Evolutionary conservation across 2,888 invertebrate species (phyloP), one percentile per base, ranked within the genome.

Genomic region (Boloria selene): DNA sequence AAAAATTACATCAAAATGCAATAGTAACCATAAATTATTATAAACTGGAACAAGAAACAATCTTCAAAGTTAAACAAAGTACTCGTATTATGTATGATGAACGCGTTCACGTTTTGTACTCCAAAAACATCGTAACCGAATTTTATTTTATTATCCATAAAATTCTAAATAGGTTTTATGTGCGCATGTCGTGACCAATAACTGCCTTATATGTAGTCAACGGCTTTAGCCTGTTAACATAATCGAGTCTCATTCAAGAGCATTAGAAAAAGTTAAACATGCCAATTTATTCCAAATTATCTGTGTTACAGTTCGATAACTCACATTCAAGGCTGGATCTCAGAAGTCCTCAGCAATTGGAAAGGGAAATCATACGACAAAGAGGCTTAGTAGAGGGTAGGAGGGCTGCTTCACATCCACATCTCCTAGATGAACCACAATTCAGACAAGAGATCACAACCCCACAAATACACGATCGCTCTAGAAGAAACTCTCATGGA

Each of bases 341-440:
- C 55, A 83, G 94, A 79, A 94, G 94, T 78, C 93, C 94, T 4
- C 94, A 94, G 75, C 94, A 94, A 79, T 77, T 94, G 53, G 94
- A 94, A 82, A 83, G 94, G 74, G 94, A 94, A 77, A 92, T 92
- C 68, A 82, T 93, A 31, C 84, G 93, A 73, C 93, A 93, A 76
- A 87, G 93, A 81, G 93, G 93, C 51, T 88, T 94, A 52, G 79
- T 84, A 4, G 94, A 94, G 79, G 93, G 89, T 0, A 86, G 94
- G 75, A 84, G 94, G 53, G 94, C 95, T 0, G 90, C 94, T 0
- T 95, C 95, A 0, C 95, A 95, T 74, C 95, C 95, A 1, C 95
- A 95, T 74, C 86, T 95, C 4, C 87, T 94, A 44, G 94, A 91
- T 38, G 92, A 92, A 63, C 90, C 86, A 1, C 89, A 83, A 14